phyloP scores from a whole-genome alignment of 1,140 invertebrate genomes.

The Caenorhabditis elegans region DNA sequence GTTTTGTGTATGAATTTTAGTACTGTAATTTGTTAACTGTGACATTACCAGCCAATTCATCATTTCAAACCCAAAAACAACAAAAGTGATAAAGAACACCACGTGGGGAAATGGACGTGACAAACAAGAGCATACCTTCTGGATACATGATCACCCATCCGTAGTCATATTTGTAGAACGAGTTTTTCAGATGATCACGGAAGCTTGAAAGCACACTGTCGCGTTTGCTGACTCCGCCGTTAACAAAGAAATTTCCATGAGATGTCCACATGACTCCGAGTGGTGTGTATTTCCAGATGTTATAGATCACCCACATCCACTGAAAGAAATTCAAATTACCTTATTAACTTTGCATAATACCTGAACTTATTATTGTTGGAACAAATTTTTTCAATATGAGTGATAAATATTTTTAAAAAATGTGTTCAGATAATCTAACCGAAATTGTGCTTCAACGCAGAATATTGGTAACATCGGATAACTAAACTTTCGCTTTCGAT shows the following conservation, averaged over 20 bases:
- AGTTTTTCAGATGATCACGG: slow-evolving; percentile 50
- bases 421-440: no score
- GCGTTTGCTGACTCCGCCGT: slow-evolving; percentile 55
- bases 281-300: slow-evolving; percentile 54
- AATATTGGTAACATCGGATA: no score
- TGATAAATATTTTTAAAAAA: no score
- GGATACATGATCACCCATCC: slow-evolving; percentile 65
- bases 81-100: slow-evolving; percentile 17
- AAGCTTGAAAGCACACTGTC: slow-evolving; percentile 52
- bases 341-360: no score
- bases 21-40: no score
- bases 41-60: no score
- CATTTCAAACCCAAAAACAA: background rate
- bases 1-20: no score
- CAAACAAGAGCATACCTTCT: slow-evolving; percentile 35
- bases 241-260: slow-evolving; percentile 56
- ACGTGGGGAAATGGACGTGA: background rate
- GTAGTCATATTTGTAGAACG: slow-evolving; percentile 57
- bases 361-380: no score
- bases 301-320: slow-evolving; percentile 54
- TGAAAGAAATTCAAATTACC: slow-evolving; percentile 36
- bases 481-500: no score
- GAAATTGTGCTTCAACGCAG: no score
- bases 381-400: no score
- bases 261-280: slow-evolving; percentile 51